Base-by-base conservation (phyloP, 2,888 invertebrate species). In the Hyles lineata region DNA sequence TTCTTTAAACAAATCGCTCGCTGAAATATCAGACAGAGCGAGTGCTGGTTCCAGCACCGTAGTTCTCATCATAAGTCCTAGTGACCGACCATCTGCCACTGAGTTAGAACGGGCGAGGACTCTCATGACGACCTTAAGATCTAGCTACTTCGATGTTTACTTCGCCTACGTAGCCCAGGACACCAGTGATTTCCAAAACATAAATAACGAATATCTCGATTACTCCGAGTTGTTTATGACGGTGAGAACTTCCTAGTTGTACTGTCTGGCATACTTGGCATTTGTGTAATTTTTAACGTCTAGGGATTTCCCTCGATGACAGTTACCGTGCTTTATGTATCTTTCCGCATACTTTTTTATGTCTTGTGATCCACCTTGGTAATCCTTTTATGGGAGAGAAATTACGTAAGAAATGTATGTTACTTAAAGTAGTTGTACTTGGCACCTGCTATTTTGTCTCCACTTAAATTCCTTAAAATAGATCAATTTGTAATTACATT, bases 141-240 rank as follows among this genome's bases (percentile, higher is more conserved):
- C 83, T 0, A 87, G 88, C 15, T 92, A 93, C 82, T 95, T 95
- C 43, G 95, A 96, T 76, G 92, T 95, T 0, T 95, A 94, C 78
- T 95, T 96, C 74, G 88, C 95, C 0, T 96, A 95, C 78, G 88
- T 94, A 0, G 91, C 95, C 0, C 87, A 89, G 21, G 92, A 95
- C 70, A 79, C 91, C 32, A 82, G 86, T 0, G 90, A 91, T 67
- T 95, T 94, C 78, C 89, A 93, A 75, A 91, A 92, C 74, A 88
- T 96, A 19, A 92, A 92, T 74, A 91, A 91, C 29, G 91, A 93
- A 76, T 90, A 92, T 79, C 83, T 92, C 74, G 94, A 92, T 77
- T 95, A 95, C 80, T 94, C 95, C 0, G 95, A 95, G 77, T 79
- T 92, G 71, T 92, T 95, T 83, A 82, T 96, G 32, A 80, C 85